These are phyloP conservation scores for Papilio protenor DNA, from an alignment of 2,888 invertebrate species.

Conservation along the genomic window DNA sequence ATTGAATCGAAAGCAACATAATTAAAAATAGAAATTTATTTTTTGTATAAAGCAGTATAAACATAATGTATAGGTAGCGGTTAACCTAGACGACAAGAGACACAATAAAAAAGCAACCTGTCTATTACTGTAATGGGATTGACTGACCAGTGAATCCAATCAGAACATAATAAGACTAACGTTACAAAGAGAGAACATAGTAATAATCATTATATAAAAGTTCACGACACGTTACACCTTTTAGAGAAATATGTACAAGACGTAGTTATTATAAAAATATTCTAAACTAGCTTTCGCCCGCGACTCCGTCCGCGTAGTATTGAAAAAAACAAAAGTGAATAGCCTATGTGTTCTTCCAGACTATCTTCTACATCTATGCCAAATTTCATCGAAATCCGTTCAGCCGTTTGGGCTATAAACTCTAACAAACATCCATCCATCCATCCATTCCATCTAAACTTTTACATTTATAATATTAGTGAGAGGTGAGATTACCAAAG, in stretches of 20 bases:
- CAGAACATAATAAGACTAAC: not conserved
- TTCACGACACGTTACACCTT: not conserved
- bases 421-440: too few species aligned
- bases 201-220: not conserved
- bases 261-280: not conserved
- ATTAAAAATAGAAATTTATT: not conserved
- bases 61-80: not conserved
- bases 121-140: not conserved
- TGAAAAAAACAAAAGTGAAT: too few species aligned
- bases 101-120: not conserved
- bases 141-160: not conserved
- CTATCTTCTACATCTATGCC: too few species aligned
- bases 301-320: too few species aligned
- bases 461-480: too few species aligned
- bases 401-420: too few species aligned
- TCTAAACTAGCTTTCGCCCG: not conserved
- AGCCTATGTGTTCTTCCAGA: too few species aligned
- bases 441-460: too few species aligned
- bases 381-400: too few species aligned
- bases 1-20: not conserved
- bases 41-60: too few species aligned
- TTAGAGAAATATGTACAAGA: not conserved
- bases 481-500: slow-evolving; percentile 4
- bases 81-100: not conserved
- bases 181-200: not conserved